Base-by-base conservation (phyloP, 2,888 invertebrate species). In the Athetis lepigone region DNA sequence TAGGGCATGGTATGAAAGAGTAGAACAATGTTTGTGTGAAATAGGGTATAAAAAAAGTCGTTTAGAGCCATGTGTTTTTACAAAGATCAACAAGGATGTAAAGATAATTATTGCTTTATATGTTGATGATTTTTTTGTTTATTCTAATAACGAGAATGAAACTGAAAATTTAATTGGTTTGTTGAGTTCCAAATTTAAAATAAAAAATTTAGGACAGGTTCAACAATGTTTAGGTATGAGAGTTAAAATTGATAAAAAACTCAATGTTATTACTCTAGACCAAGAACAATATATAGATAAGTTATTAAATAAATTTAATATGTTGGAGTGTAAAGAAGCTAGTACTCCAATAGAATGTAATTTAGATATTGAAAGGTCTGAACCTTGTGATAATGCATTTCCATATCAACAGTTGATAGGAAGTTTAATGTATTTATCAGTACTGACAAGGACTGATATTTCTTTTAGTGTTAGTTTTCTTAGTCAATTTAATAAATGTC, bases 91-190 rank as follows among this genome's bases (percentile, higher is more conserved):
- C 40, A 49, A 33, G 11, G 46, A 67, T 51, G 7, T 21, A 6
- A 82, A 75, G 65, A 63, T 52, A 2, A 36, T 74, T 33, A 18
- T 80, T 19, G 59, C 70, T 3, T 2, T 82, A 0, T 82, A 59
- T 80, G 80, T 80, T 2, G 78, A 81, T 68, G 79, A 79, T 70
- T 78, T 79, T 56, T 66, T 77, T 19, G 18, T 70, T 6, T 70
- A 45, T 60, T 72, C 65, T 0, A 67, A 70, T 37, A 13, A 40
- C 62, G 47, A 21, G 6, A 6, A 25, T 4, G 57, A 49, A 36
- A 42, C 29, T 18, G 13, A 49, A 16, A 1, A 54, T 9, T 13
- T 71, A 18, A 63, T 47, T n/a, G 8, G 4, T 11, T 1, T 23
- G 5, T 37, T 58, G 5, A 43, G n/a, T 19, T 13, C 1, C 6